phyloP scores from a whole-genome alignment of 2,113 vertebrate species.

The Cacatua alba region DNA sequence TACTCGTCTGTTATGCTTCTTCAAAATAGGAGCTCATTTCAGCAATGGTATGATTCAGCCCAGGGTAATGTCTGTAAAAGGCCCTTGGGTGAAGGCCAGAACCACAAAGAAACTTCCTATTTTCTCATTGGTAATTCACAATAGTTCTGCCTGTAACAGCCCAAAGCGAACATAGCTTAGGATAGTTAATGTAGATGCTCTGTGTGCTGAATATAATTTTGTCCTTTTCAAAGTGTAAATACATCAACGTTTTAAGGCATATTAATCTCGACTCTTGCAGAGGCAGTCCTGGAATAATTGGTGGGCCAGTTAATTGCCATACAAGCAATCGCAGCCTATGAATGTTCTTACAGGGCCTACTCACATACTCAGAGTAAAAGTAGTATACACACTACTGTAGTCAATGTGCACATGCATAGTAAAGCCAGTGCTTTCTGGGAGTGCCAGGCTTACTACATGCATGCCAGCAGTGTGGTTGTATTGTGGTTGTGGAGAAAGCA shows the following conservation, averaged over 20 bases:
- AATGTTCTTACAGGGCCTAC: background rate
- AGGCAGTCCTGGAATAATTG: background rate
- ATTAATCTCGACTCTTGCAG: background rate
- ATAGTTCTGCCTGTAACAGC: background rate
- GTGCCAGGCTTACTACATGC: background rate
- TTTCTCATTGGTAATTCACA: background rate
- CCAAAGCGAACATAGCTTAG: background rate
- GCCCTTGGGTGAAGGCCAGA: background rate
- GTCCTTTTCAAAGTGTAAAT: background rate
- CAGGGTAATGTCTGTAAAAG: background rate
- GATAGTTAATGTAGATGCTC: background rate
- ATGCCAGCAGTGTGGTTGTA: background rate
- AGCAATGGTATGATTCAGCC: background rate
- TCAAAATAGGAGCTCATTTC: background rate
- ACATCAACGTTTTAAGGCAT: background rate
- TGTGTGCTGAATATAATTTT: background rate
- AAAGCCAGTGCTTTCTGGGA: background rate
- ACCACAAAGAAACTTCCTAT: background rate
- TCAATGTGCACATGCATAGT: background rate
- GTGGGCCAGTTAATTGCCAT: background rate
- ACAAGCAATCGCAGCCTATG: background rate
- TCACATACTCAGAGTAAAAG: background rate
- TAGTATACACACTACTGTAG: background rate
- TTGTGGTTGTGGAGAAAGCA: background rate
- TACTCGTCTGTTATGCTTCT: rapidly evolving